Conservation (phyloP, 2,113 vertebrate genomes). For the Geothlypis trichas region DNA sequence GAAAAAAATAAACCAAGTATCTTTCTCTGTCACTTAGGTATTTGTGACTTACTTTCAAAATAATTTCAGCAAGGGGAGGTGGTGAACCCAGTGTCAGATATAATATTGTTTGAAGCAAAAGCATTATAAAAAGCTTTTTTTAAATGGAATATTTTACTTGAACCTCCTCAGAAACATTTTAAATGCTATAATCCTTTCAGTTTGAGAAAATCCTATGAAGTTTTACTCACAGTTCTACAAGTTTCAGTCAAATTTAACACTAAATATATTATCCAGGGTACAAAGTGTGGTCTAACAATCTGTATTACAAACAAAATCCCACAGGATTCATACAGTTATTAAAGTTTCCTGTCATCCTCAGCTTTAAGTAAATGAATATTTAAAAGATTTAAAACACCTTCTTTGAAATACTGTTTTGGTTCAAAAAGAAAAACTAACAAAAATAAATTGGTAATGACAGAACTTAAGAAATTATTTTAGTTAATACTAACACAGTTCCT, state of each 20-base stretch:
- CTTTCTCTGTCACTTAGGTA: conserved; percentile 21
- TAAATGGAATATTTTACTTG: neutral
- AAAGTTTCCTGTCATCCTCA: conserved; percentile 39
- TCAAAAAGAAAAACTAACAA: conserved; percentile 63
- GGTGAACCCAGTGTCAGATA: neutral
- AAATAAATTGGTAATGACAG: conserved; percentile 72
- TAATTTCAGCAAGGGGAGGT: neutral
- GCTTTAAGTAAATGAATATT: conserved; percentile 19
- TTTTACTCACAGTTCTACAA: conserved; percentile 24
- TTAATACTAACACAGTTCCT: conserved; percentile 69
- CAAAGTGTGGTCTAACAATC: conserved; percentile 7
- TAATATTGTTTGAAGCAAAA: neutral
- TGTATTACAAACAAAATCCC: conserved; percentile 33
- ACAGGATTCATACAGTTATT: conserved; percentile 12
- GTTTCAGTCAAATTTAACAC: conserved; percentile 16
- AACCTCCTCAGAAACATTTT: neutral
- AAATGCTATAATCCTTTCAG: neutral
- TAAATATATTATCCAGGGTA: neutral
- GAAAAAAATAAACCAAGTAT: conserved; percentile 14
- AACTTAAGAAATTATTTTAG: conserved; percentile 72
- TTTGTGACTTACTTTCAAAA: conserved; percentile 35
- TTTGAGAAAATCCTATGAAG: conserved; percentile 3
- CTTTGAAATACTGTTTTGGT: conserved; percentile 48
- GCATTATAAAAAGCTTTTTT: neutral
- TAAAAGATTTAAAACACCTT: conserved; percentile 17